Percentiles rank a stretch among this genome's conserved stretches.
phyloP scores from a whole-genome alignment of 2,797 vertebrate genomes.

The Falco cherrug region DNA sequence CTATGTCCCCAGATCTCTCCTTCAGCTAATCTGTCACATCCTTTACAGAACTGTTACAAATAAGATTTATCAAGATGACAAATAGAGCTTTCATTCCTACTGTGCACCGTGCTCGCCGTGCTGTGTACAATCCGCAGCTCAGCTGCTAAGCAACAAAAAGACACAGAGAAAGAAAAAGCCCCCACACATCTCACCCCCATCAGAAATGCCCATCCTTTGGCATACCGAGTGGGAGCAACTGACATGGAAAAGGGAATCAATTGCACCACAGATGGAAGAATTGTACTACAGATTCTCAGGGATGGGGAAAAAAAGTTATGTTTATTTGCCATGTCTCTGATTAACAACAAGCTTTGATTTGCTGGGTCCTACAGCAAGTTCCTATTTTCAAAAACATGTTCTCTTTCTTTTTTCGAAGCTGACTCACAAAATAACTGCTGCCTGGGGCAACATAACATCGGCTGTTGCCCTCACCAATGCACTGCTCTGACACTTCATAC shows the following conservation, averaged over 20 bases:
- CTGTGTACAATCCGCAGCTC: slow-evolving; percentile 18
- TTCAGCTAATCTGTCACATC: slow-evolving; percentile 60
- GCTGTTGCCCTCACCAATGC: background rate
- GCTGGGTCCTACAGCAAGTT: background rate
- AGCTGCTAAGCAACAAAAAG: slow-evolving; percentile 58
- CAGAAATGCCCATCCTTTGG: background rate
- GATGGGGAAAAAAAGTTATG: background rate
- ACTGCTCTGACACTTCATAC: background rate
- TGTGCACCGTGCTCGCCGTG: background rate
- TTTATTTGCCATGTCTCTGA: background rate
- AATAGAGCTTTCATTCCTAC: slow-evolving; percentile 8
- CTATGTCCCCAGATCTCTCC: slow-evolving; percentile 47
- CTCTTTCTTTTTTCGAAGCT: background rate
- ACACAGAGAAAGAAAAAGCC: background rate
- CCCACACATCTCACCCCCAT: background rate
- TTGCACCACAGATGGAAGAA: background rate
- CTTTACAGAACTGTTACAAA: slow-evolving; percentile 45
- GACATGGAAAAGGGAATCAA: background rate
- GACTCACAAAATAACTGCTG: slow-evolving; percentile 35
- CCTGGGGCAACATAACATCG: background rate
- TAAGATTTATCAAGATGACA: slow-evolving; percentile 60
- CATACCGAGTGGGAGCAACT: background rate
- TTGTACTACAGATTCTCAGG: background rate
- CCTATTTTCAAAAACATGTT: background rate
- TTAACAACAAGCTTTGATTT: background rate